A percentile compares a stretch with the other conserved stretches of the same genome.
These are phyloP conservation scores for Hemitrygon akajei DNA, from an alignment of 2,797 vertebrate genomes.

Conservation along the genomic window DNA sequence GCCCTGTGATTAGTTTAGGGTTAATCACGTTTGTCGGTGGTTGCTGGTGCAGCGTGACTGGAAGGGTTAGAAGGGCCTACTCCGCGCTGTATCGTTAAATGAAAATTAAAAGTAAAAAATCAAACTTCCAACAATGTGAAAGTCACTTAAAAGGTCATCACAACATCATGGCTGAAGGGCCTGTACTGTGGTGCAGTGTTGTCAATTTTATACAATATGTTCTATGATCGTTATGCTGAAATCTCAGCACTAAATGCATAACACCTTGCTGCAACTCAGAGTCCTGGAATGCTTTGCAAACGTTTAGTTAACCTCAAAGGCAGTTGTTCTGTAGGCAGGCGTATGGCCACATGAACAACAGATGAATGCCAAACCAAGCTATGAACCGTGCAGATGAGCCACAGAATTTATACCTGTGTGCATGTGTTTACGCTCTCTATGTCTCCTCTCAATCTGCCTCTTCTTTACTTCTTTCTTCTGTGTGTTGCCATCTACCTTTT, in stretches of 20 bases:
- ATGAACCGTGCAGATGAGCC: background rate
- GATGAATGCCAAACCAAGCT: background rate
- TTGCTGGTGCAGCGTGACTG: no score
- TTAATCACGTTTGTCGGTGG: no score
- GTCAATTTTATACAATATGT: background rate
- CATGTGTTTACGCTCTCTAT: background rate
- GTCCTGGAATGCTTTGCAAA: no score
- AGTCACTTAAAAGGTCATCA: no score
- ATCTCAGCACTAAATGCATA: background rate
- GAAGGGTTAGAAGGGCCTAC: no score
- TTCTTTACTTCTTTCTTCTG: background rate
- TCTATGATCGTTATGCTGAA: background rate
- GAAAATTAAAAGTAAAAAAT: no score
- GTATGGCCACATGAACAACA: background rate
- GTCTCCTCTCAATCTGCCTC: background rate
- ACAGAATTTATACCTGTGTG: background rate
- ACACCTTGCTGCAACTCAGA: background rate
- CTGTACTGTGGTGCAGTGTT: no score
- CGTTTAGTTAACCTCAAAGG: background rate
- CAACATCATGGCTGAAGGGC: no score
- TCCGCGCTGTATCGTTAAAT: no score
- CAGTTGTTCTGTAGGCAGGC: background rate
- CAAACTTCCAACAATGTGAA: no score
- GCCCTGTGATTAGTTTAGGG: no score
- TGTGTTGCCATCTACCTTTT: no score